Percentiles rank a stretch among this genome's conserved stretches.
Evolutionary conservation across 2,888 invertebrate species (phyloP).

Genomic region (Brenthis hecate): DNA sequence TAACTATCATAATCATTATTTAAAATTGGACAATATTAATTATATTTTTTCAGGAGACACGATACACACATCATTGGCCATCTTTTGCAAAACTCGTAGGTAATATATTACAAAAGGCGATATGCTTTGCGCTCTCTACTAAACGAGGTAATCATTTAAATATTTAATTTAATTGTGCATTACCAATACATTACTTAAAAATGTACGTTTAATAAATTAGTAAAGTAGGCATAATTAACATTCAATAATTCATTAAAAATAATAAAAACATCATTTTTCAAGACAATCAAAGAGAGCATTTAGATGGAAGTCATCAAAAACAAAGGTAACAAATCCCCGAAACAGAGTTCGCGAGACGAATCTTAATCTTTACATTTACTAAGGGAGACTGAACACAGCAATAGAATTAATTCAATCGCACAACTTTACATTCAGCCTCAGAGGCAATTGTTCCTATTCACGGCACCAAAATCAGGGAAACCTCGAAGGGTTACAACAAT

Average conservation of each 20-base stretch:
- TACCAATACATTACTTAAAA: too few species aligned
- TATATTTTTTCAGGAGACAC: neutral
- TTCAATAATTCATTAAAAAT: neutral
- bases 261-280: neutral
- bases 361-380: slow-evolving; percentile 73
- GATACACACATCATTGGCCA: neutral
- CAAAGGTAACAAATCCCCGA: slow-evolving; percentile 54
- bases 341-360: slow-evolving; percentile 57
- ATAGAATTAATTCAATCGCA: slow-evolving; percentile 79
- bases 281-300: slow-evolving; percentile 20
- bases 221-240: too few species aligned
- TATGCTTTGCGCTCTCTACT: too few species aligned
- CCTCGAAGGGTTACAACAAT: slow-evolving; percentile 65
- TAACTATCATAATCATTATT: slow-evolving; percentile 16
- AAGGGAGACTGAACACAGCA: slow-evolving; percentile 67
- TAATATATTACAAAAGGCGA: too few species aligned
- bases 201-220: too few species aligned
- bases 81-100: too few species aligned
- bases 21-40: slow-evolving; percentile 6
- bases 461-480: slow-evolving; percentile 65
- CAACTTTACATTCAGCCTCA: slow-evolving; percentile 71
- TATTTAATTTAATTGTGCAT: too few species aligned
- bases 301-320: slow-evolving; percentile 41
- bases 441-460: slow-evolving; percentile 72
- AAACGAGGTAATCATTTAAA: too few species aligned